Evolutionary conservation across 2,113 vertebrate species (phyloP).

Genomic region (Zosterops borbonicus): DNA sequence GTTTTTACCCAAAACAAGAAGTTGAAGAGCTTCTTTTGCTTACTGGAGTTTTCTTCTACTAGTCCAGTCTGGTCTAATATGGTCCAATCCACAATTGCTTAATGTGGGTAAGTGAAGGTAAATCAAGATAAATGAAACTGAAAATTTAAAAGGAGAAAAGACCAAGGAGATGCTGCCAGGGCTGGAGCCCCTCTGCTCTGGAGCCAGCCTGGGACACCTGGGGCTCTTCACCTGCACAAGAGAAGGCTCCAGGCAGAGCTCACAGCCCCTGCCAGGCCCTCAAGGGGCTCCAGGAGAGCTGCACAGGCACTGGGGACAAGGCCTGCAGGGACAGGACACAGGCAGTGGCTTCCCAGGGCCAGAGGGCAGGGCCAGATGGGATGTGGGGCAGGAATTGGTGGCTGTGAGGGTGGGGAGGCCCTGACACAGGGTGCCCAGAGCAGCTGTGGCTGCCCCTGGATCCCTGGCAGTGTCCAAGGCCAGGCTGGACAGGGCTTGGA

Average conservation of each 20-base stretch:
- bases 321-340: too few relatives aligned
- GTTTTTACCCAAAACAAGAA: not conserved
- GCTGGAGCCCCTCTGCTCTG: not conserved
- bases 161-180: rapidly evolving
- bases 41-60: not conserved
- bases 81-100: not conserved
- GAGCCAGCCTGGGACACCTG: not conserved
- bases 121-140: not conserved
- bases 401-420: not conserved
- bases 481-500: rapidly evolving
- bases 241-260: not conserved
- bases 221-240: not conserved
- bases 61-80: not conserved
- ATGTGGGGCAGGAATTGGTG: not conserved
- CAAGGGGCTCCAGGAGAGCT: too few relatives aligned
- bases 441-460: not conserved
- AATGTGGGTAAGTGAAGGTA: not conserved
- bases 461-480: not conserved
- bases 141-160: not conserved
- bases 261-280: not conserved
- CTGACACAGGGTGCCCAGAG: not conserved
- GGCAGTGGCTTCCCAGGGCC: not conserved
- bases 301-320: too few relatives aligned
- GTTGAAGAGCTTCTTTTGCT: not conserved
- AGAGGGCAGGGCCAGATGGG: not conserved